phyloP scores from a whole-genome alignment of 2,113 vertebrate genomes.

The Ginglymostoma cirratum region DNA sequence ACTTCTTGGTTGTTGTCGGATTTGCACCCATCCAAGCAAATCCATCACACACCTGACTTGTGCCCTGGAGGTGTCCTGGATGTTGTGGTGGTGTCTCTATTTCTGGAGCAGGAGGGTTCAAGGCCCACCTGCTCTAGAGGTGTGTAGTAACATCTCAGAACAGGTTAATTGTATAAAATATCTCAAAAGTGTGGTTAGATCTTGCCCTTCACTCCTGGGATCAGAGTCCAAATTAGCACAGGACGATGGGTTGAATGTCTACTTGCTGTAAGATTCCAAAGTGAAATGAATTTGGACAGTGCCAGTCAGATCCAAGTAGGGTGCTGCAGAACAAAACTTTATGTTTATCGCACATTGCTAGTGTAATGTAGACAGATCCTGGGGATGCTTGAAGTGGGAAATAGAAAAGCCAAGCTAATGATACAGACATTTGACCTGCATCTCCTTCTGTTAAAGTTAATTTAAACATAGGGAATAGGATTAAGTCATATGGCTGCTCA shows the following conservation, averaged over 20 bases:
- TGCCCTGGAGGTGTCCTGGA: too few species aligned
- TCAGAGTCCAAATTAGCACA: not conserved
- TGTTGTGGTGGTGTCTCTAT: too few species aligned
- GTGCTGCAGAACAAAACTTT: not conserved
- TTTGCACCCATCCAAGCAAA: too few species aligned
- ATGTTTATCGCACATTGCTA: not conserved
- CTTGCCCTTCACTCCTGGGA: not conserved
- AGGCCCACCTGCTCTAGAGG: too few species aligned
- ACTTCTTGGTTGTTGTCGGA: too few species aligned
- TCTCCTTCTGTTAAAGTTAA: not conserved
- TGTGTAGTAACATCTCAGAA: too few species aligned
- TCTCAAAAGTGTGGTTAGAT: not conserved
- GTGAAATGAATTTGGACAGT: not conserved
- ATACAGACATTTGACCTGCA: not conserved
- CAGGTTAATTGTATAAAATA: too few species aligned
- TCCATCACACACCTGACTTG: too few species aligned
- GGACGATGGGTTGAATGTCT: not conserved
- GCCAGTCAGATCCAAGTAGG: not conserved
- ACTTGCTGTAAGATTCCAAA: not conserved
- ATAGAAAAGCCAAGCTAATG: not conserved
- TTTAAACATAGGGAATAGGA: not conserved
- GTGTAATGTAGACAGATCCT: not conserved
- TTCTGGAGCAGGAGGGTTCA: too few species aligned
- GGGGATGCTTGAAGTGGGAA: not conserved
- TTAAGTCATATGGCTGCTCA: not conserved